Evolutionary conservation across 2,888 invertebrate species (phyloP).

Genomic region (Cryptus viduatorius): DNA sequence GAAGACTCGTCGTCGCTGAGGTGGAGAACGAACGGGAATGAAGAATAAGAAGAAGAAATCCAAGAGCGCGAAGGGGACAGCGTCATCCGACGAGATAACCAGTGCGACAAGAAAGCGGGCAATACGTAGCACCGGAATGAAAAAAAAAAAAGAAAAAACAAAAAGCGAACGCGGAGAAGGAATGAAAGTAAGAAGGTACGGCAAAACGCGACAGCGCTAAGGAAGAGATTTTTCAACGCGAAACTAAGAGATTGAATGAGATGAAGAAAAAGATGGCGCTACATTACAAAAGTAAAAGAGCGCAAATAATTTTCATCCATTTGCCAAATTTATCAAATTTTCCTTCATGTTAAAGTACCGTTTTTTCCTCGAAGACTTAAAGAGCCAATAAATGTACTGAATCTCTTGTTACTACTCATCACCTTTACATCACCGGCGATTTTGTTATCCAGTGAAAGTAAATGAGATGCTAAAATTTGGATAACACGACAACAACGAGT

Average conservation of each 20-base stretch:
- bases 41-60: conserved; percentile 1
- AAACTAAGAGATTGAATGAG: conserved; percentile 11
- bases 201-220: conserved; percentile 12
- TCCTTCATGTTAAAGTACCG: too few relatives aligned
- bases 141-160: conserved; percentile 32
- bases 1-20: conserved; percentile 41
- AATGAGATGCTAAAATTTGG: background rate
- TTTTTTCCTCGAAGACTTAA: too few relatives aligned
- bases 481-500: conserved; percentile 16
- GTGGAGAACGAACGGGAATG: conserved; percentile 19
- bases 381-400: too few relatives aligned
- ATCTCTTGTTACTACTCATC: too few relatives aligned
- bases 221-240: conserved; percentile 22
- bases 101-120: conserved; percentile 19
- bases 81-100: conserved; percentile 52
- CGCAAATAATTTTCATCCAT: background rate
- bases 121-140: conserved; percentile 23
- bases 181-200: background rate
- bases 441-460: background rate
- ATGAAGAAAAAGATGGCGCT: background rate
- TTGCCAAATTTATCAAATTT: too few relatives aligned
- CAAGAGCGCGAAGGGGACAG: conserved; percentile 28
- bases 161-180: background rate
- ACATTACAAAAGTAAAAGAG: background rate
- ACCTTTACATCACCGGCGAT: background rate